These are phyloP conservation scores for Megaceryle maxima DNA, from an alignment of 2,113 vertebrate genomes.

Conservation along the genomic window DNA sequence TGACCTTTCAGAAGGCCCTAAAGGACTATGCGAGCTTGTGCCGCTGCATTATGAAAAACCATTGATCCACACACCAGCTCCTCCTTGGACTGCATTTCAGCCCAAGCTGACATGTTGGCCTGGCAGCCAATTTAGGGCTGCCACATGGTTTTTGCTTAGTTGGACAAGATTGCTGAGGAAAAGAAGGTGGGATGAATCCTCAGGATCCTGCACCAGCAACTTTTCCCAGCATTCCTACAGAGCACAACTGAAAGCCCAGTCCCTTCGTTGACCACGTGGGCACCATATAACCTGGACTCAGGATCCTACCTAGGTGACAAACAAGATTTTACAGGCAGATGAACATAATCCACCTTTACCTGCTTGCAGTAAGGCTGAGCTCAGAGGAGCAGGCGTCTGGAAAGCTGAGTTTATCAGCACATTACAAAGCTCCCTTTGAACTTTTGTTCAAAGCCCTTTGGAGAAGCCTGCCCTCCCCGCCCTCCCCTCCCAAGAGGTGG, in stretches of 20 bases:
- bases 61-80: background rate
- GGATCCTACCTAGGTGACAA: background rate
- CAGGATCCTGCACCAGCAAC: background rate
- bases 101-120: accelerated
- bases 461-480: accelerated
- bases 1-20: background rate
- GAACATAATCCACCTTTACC: background rate
- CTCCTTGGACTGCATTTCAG: background rate
- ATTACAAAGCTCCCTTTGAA: background rate
- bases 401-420: background rate
- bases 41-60: background rate
- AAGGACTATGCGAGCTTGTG: background rate
- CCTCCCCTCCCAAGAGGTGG: background rate
- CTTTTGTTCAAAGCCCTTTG: background rate
- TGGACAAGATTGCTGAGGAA: background rate
- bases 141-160: accelerated
- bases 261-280: accelerated
- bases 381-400: background rate
- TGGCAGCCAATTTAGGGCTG: background rate
- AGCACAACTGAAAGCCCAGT: background rate
- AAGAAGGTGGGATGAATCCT: background rate
- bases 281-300: background rate
- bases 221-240: accelerated
- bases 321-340: background rate
- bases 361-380: background rate